Evolutionary conservation across 2,888 invertebrate genomes (phyloP), one percentile per base, ranked within the genome.

Genomic region (Acrobasis consociella): DNA sequence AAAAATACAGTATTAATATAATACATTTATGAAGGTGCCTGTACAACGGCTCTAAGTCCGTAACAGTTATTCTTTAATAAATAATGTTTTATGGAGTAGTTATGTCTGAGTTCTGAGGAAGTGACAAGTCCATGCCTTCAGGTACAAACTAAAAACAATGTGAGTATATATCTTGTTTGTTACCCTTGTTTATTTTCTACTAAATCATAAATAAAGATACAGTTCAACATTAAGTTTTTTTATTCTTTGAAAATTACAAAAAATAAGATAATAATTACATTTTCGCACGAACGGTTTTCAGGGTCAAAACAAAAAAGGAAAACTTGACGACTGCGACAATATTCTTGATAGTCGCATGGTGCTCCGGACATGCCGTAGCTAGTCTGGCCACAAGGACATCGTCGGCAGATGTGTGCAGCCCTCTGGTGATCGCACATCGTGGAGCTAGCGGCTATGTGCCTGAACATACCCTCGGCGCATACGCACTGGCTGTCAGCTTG

Each of bases 371-470:
- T 16, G 60, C 16, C 10, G 11, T 8, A n/a, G 42, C 53, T 15
- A 16, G 31, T 37, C 8, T 49, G 10, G 10, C 10, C 2, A 31
- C 49, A 0, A 61, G 8, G 66, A 65, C 31, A 62, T 72, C 16
- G 70, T 74, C 55, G 73, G 79, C 82, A 0, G 85, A 86, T 59
- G 76, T 78, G 51, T 90, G 90, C 65, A 73, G 77, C 17, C 89
- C 88, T 0, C 66, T 87, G 8, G 76, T 89, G 1, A 86, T 92
- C 50, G 91, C 88, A 0, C 91, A 92, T 67, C 80, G 91, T 10
- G 91, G 91, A 0, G 86, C 91, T 31, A 89, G 91, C 60, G 91
- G 91, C 1, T 92, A 92, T 66, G 80, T 85, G 10, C 91, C 91
- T 0, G 91, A 92, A 68, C 91, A 92, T 64, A 92, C 91, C 0